Conservation (phyloP, 2,113 vertebrate genomes). For the Rhynchomys soricoides region DNA sequence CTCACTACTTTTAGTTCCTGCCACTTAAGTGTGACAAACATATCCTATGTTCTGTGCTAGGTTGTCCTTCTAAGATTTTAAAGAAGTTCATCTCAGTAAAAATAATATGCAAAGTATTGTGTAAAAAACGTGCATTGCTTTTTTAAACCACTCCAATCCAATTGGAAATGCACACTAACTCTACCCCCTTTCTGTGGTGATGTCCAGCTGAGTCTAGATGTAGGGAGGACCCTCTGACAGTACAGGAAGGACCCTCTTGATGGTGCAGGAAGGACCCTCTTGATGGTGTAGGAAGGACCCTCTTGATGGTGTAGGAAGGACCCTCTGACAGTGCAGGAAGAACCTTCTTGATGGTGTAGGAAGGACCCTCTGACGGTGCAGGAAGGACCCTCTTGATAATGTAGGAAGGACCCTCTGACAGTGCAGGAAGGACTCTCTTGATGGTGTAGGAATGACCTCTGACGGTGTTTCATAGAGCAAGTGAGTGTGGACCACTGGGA, state of each 20-base stretch:
- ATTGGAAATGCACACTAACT: not conserved
- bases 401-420: too few relatives aligned
- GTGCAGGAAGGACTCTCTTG: not conserved
- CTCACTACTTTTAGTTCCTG: not conserved
- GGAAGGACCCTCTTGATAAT: not conserved
- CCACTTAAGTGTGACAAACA: not conserved
- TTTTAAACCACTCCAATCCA: not conserved
- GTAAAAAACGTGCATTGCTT: not conserved
- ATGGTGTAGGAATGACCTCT: not conserved
- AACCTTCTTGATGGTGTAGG: not conserved
- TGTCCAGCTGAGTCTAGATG: not conserved
- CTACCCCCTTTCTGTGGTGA: not conserved
- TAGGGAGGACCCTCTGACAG: not conserved
- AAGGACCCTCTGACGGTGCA: too few relatives aligned
- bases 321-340: not conserved
- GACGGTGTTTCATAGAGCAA: not conserved
- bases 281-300: not conserved
- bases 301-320: not conserved
- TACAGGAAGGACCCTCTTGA: too few relatives aligned
- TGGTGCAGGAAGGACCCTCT: too few relatives aligned
- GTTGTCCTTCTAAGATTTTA: not conserved
- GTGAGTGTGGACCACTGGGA: not conserved
- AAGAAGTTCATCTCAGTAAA: not conserved
- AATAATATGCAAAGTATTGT: not conserved
- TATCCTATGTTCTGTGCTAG: not conserved